Conservation (phyloP, 2,797 vertebrate genomes). For the Macrochelys suwanniensis region DNA sequence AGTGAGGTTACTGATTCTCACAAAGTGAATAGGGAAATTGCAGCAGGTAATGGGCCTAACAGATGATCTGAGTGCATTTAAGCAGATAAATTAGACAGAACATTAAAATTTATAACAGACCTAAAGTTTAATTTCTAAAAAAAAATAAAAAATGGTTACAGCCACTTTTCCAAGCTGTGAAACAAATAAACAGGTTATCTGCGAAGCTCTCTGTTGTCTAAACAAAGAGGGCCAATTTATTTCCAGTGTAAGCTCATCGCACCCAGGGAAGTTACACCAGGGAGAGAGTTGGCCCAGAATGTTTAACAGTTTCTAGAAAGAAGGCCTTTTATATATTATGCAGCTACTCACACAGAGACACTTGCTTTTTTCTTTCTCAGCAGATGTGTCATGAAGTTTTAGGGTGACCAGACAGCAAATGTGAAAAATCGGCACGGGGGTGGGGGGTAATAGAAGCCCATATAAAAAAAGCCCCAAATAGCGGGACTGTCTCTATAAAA, state of each 20-base stretch:
- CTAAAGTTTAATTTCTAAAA: slow-evolving; percentile 17
- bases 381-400: slow-evolving; percentile 44
- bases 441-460: no score
- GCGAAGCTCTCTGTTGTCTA: background rate
- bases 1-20: slow-evolving; percentile 35
- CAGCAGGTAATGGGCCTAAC: slow-evolving; percentile 6
- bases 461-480: no score
- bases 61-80: slow-evolving; percentile 54
- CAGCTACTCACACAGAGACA: slow-evolving; percentile 58
- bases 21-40: slow-evolving; percentile 49
- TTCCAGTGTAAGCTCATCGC: slow-evolving; percentile 38
- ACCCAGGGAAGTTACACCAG: background rate
- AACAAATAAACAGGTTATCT: slow-evolving; percentile 15
- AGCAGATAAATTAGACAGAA: slow-evolving; percentile 55
- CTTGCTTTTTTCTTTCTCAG: slow-evolving; percentile 44
- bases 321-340: slow-evolving; percentile 57
- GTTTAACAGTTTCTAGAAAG: slow-evolving; percentile 56
- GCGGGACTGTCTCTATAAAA: no score
- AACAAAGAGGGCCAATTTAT: slow-evolving; percentile 27
- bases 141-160: background rate
- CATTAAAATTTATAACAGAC: slow-evolving; percentile 11
- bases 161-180: slow-evolving; percentile 46
- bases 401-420: no score
- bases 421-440: no score
- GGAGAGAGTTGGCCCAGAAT: slow-evolving; percentile 53